Percentiles rank a stretch among this genome's conserved stretches.
Evolutionary conservation across 1,140 invertebrate species (phyloP).

Genomic region (Sinella curviseta): DNA sequence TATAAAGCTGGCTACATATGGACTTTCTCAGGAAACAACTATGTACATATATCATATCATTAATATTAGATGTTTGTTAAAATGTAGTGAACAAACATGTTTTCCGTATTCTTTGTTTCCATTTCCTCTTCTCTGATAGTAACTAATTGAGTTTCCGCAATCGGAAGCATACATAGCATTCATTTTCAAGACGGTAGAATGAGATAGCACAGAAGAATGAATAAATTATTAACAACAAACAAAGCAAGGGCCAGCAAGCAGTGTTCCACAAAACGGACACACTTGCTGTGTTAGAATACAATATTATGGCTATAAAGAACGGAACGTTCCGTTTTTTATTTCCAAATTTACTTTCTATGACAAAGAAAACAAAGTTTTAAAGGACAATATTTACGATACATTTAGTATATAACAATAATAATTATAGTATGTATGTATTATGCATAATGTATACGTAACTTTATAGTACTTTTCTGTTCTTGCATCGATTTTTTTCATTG

Average conservation of each 20-base stretch:
- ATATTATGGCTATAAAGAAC: conserved; percentile 15
- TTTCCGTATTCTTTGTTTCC: neutral
- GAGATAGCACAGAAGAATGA: no score
- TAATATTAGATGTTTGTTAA: no score
- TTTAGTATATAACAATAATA: neutral
- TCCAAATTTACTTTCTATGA: conserved; percentile 1
- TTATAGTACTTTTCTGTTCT: no score
- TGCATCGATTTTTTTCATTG: no score
- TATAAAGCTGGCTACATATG: neutral
- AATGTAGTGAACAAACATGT: neutral
- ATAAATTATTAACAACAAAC: no score
- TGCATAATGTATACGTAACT: no score
- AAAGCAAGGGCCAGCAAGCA: no score
- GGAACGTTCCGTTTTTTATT: conserved; percentile 13
- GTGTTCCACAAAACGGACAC: neutral
- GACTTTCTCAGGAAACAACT: neutral
- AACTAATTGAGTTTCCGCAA: no score
- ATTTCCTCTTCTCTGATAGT: neutral
- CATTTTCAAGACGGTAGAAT: no score
- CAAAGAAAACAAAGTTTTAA: neutral
- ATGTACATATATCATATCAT: neutral
- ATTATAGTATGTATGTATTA: neutral
- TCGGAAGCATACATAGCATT: no score
- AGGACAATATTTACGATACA: neutral
- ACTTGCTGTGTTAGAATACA: neutral